Evolutionary conservation across 2,797 vertebrate genomes (phyloP).

Genomic region (Etheostoma nigrum): DNA sequence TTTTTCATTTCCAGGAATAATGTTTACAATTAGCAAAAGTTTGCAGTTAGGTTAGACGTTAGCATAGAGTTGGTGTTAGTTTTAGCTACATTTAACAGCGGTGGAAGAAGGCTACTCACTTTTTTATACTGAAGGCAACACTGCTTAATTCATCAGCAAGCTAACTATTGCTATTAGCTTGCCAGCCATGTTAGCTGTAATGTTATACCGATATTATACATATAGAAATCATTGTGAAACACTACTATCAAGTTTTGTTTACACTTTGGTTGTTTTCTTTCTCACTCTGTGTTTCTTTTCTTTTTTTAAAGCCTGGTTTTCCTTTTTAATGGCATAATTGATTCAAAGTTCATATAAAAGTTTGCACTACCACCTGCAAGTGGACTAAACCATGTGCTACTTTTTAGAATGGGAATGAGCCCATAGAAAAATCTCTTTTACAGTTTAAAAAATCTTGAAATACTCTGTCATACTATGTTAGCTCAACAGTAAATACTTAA

Average conservation of each 20-base stretch:
- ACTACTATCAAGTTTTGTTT: not conserved
- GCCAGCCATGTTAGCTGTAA: not conserved
- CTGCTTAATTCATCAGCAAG: not conserved
- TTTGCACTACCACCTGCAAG: no score
- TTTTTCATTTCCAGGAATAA: not conserved
- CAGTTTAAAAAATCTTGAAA: not conserved
- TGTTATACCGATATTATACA: no score
- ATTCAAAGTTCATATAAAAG: not conserved
- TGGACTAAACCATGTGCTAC: conserved; percentile 2
- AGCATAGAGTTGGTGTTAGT: not conserved
- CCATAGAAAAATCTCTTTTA: no score
- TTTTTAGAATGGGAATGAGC: not conserved
- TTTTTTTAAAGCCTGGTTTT: not conserved
- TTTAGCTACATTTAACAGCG: not conserved
- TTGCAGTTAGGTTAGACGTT: not conserved
- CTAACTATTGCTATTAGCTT: not conserved
- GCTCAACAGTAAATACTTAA: not conserved
- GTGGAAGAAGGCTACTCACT: not conserved
- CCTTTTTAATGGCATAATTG: not conserved
- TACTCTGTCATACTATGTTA: not conserved
- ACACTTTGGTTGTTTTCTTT: not conserved
- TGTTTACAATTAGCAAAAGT: not conserved
- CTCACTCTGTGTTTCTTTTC: not conserved
- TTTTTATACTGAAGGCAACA: not conserved
- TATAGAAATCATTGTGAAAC: not conserved